Percentiles rank a stretch among this genome's conserved stretches.
Evolutionary conservation across 1,140 invertebrate genomes (phyloP).

Genomic region (Penaeus indicus): DNA sequence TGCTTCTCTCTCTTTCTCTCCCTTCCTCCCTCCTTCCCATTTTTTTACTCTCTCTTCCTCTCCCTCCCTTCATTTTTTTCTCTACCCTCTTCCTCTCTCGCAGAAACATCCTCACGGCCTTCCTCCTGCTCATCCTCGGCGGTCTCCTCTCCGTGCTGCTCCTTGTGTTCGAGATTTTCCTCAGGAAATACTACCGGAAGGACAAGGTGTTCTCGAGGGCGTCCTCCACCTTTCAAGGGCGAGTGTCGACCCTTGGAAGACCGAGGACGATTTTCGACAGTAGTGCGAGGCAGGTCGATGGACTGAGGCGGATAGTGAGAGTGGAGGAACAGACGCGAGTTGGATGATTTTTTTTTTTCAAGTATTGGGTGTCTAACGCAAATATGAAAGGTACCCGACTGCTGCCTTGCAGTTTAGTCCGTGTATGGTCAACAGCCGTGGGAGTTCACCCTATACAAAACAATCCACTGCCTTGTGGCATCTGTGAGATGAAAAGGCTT

Average conservation of each 20-base stretch:
- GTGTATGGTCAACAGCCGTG: too few species aligned
- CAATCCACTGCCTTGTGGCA: too few species aligned
- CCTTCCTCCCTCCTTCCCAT: too few species aligned
- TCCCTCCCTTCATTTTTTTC: neutral
- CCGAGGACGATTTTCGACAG: neutral
- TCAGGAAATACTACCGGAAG: neutral
- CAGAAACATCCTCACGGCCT: conserved; percentile 4
- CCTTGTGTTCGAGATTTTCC: neutral
- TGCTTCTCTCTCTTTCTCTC: too few species aligned
- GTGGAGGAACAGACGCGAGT: too few species aligned
- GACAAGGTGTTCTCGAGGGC: neutral
- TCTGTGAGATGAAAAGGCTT: too few species aligned
- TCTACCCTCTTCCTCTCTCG: neutral
- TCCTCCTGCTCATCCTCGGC: neutral
- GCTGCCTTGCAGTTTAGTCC: too few species aligned
- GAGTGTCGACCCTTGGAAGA: neutral
- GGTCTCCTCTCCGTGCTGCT: neutral
- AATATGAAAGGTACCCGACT: too few species aligned
- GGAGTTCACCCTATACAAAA: too few species aligned
- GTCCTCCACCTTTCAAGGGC: neutral
- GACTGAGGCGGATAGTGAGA: neutral
- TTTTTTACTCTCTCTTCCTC: neutral
- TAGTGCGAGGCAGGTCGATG: neutral
- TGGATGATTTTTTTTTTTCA: too few species aligned
- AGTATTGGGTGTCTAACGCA: too few species aligned